Evolutionary conservation across 2,113 vertebrate genomes (phyloP), one percentile per base, ranked within the genome.

Genomic region (Butorides virescens): DNA sequence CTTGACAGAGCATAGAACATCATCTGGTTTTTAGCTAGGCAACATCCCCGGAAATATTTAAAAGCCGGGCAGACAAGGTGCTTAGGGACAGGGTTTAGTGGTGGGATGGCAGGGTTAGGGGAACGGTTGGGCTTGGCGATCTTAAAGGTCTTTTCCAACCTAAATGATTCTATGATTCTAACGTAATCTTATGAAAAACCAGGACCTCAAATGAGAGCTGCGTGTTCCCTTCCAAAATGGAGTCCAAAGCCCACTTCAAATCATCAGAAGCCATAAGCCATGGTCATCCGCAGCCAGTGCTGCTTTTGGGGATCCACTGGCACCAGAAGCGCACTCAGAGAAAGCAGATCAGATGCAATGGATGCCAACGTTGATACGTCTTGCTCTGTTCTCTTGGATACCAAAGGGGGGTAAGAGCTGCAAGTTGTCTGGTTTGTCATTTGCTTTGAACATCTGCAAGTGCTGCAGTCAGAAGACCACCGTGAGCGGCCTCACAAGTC

Each of bases 401-500:
- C 15, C 74, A 14, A 42, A 61, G 34, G 8, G 8, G 20, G 13
- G 3, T 12, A 55, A 77, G 22, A 15, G 55, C 20, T 74, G 56
- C 22, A 55, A 66, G 32, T 14, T 50, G 23, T 9, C 34, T 2
- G 3, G 37, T 73, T 65, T 37, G 32, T 52, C 14, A 5, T 25
- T 65, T 59, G 32, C 62, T 59, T 22, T 47, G 50, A 73, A 46
- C 23, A 26, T 10, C 61, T 18, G 15, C 30, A 62, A 50, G 55
- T 26, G 3, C 37, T 23, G 71, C 49, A 37, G 59, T 4, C 67
- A 49, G 37, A 5, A 65, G 32, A 85, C 18, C 50, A 25, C 59
- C 4, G 20, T 11, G 27, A 56, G 58, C 0, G 0, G 17, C 29
- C 78, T 63, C 23, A n/a, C 30, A 12, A 39, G 29, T 5, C 67